These are phyloP conservation scores for Cataglyphis cursor DNA, from an alignment of 2,888 invertebrate species.

Conservation along the genomic window DNA sequence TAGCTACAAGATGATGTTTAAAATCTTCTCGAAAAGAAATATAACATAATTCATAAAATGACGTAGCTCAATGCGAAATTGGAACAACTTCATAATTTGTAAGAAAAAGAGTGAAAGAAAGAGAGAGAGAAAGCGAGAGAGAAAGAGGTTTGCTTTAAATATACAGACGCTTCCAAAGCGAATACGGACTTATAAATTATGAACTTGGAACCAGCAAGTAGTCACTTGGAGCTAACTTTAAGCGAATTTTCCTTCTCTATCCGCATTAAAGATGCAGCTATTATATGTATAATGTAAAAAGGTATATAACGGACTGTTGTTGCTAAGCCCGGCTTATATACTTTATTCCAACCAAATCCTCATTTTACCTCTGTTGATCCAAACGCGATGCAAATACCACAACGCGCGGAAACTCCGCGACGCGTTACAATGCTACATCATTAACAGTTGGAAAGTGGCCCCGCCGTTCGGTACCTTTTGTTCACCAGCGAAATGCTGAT, in stretches of 20 bases:
- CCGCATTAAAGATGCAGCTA: neutral
- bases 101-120: neutral
- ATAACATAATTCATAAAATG: neutral
- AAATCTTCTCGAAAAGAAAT: neutral
- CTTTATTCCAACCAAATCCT: neutral
- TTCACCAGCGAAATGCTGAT: conserved; percentile 24
- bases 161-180: neutral
- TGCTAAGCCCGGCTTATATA: neutral
- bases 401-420: conserved; percentile 15
- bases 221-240: conserved; percentile 13
- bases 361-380: conserved; percentile 14
- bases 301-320: neutral
- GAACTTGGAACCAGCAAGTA: neutral
- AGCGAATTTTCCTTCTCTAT: conserved; percentile 15
- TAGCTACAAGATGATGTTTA: neutral
- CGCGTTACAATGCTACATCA: conserved; percentile 43
- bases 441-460: conserved; percentile 49
- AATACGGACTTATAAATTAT: conserved; percentile 8
- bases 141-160: neutral
- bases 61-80: neutral
- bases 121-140: neutral
- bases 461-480: conserved; percentile 31
- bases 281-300: neutral
- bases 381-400: conserved; percentile 13
- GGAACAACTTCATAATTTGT: conserved; percentile 6